Base-by-base conservation (phyloP, 2,797 vertebrate species). In the Amniataba percoides region DNA sequence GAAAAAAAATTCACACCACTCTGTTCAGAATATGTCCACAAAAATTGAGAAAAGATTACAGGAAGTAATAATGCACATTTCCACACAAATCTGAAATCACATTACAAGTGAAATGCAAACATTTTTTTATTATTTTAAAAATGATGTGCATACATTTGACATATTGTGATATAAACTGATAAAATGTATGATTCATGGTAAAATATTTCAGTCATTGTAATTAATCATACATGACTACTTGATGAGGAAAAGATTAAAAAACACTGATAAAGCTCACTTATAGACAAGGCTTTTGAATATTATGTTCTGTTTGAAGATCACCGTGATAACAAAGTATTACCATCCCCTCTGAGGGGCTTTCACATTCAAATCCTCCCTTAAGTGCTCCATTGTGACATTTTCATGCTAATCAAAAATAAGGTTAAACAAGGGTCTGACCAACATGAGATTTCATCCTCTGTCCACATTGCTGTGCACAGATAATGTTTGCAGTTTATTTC, bases 341-440 rank as follows among this genome's bases (percentile, higher is more conserved):
- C 31, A 19, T 52, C 2, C 36, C 19, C 45, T 55, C 64, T 45
- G 53, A 73, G 46, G 59, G 62, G 39, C 56, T 79, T 67, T 23
- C 67, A 15, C 51, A 59, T 6, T 65, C n/a, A 77, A 43, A 86
- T 81, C 61, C 67, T 67, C 31, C 59, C 16, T 23, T 25, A 61
- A 80, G 48, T 49, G 56, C 67, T 62, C 49, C 5, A 16, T 34
- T 71, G 45, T 72, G 83, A 52, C 13, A 23, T 19, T 53, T 74
- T 55, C 74, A 61, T 55, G 60, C 27, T 65, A 57, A 81, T 85
- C 52, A 80, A 71, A 86, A 78, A 60, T n/a, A 57, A 84, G 69
- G 82, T 86, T 59, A 82, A 70, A 60, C 9, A 74, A 77, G 66
- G 69, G 71, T 83, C 67, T 66, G 69, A 65, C 72, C 57, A 74